Conservation (phyloP, 1,140 invertebrate genomes). For the Drosophila insularis region DNA sequence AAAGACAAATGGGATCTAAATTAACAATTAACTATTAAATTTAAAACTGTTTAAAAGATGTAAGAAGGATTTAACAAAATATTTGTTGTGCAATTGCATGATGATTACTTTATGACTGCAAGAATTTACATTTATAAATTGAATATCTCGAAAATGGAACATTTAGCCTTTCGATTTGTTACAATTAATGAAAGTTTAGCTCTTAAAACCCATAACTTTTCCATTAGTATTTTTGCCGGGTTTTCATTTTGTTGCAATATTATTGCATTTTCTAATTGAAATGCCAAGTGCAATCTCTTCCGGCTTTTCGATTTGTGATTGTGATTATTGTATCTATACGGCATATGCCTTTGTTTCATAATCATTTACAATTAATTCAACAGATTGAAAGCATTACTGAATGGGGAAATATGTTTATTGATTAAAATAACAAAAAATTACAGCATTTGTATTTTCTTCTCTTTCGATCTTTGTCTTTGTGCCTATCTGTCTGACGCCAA, state of each 20-base stretch:
- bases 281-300: conserved; percentile 37
- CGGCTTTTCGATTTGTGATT: conserved; percentile 46
- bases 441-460: too few species aligned
- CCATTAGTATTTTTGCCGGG: background rate
- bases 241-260: conserved; percentile 9
- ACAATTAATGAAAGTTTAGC: background rate
- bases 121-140: too few species aligned
- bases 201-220: background rate
- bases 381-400: background rate
- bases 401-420: background rate
- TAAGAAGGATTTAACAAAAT: too few species aligned
- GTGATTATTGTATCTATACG: conserved; percentile 1
- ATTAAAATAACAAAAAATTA: background rate
- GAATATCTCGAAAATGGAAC: too few species aligned
- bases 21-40: too few species aligned
- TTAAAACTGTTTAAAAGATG: too few species aligned
- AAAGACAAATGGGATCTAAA: too few species aligned
- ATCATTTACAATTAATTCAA: conserved; percentile 6
- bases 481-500: background rate
- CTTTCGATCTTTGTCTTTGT: background rate
- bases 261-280: conserved; percentile 16
- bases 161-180: background rate
- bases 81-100: too few species aligned
- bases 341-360: conserved; percentile 19
- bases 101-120: too few species aligned